Conservation (phyloP, 2,888 invertebrate genomes). For the Eupithecia abbreviata region DNA sequence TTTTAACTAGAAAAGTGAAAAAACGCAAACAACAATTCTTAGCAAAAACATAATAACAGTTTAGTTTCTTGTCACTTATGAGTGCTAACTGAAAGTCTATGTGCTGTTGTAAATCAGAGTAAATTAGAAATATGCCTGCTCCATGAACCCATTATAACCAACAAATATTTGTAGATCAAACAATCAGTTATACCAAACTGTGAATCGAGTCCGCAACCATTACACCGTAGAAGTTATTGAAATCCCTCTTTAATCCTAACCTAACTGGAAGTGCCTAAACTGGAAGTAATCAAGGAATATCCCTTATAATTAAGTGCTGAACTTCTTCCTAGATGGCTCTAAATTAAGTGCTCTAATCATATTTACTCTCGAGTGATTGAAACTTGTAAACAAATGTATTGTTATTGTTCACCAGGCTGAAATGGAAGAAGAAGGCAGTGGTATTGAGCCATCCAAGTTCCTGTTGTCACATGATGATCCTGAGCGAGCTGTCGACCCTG, state of each 20-base stretch:
- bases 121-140: neutral
- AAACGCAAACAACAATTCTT: neutral
- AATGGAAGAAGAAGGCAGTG: constrained; percentile 80
- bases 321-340: no score
- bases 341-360: neutral
- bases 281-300: neutral
- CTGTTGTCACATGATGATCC: constrained; percentile 83
- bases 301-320: neutral
- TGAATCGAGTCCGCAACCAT: neutral
- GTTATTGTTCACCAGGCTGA: constrained; percentile 64
- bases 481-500: constrained; percentile 90
- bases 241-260: neutral
- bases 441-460: constrained; percentile 79
- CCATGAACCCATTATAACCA: neutral
- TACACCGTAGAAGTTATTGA: neutral
- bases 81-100: neutral
- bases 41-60: neutral
- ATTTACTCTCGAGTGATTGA: neutral
- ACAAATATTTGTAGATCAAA: neutral
- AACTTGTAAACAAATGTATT: neutral
- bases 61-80: neutral
- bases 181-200: neutral
- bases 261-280: neutral
- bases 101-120: neutral
- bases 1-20: neutral